Base-by-base conservation (phyloP, 2,888 invertebrate species). In the Acleris cristana region DNA sequence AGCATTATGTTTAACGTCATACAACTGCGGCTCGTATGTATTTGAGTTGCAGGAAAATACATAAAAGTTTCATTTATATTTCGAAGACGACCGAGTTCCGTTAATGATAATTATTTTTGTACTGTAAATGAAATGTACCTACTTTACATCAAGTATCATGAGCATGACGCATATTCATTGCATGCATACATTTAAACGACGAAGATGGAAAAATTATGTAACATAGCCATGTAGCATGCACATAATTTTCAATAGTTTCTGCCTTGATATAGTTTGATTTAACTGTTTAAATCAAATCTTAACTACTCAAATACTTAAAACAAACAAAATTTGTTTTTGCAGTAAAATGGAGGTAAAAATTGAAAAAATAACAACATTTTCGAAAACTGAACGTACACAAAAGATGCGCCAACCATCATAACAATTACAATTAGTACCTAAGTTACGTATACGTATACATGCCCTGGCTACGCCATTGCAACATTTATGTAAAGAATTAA, bases 401-500 rank as follows among this genome's bases (percentile, higher is more conserved):
- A 54, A 54, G 34, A 53, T 55, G 49, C 21, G 53, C 48, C 55
- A 57, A 52, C 57, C 18, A 53, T 45, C 51, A 61, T 44, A 26
- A 55, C 54, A 65, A 44, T n/a, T 40, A 49, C 40, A 63, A 58
- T 61, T 51, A 52, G 14, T 40, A 58, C 57, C 63, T 70, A 64
- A 63, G 60, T 74, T 73, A 72, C 65, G 68, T 65, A 62, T 73
- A 72, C 65, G 68, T 65, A 62, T 49, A 62, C 44, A 51, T 62
- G 62, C 66, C 60, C 64, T 53, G 59, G 59, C 68, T 68, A 67
- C 61, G 65, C 69, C 57, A 70, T 69, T 73, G 69, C 72, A 75
- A 73, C 71, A 69, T 74, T 73, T 71, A 72, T 72, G 64, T 69
- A 70, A 74, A 72, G 61, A 71, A 68, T 72, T 73, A 73, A 71